Percentiles rank a stretch among this genome's conserved stretches.
phyloP scores from a whole-genome alignment of 2,797 vertebrate genomes.

The Syngnathus acus region DNA sequence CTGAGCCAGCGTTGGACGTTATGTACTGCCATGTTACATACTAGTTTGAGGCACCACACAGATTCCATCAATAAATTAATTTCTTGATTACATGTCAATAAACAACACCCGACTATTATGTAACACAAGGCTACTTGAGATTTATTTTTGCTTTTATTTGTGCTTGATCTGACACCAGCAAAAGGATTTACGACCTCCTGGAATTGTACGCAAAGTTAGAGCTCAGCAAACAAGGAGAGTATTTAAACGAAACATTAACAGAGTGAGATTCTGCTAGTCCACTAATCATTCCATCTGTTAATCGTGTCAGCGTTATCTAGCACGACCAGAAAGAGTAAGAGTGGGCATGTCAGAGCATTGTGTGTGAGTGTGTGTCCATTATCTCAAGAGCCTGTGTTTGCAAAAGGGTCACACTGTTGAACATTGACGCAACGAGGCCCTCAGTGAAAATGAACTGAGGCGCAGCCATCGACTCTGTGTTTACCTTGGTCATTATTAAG shows the following conservation, averaged over 20 bases:
- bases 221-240: neutral
- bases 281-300: constrained; percentile 6
- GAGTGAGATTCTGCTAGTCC: neutral
- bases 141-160: constrained; percentile 12
- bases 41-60: constrained; percentile 32
- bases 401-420: constrained; percentile 38
- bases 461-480: constrained; percentile 43
- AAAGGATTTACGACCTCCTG: constrained; percentile 19
- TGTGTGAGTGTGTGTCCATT: constrained; percentile 25
- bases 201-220: neutral
- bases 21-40: constrained; percentile 62
- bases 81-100: constrained; percentile 47
- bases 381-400: constrained; percentile 51
- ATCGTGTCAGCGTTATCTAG: constrained; percentile 9
- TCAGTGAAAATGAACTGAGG: constrained; percentile 51
- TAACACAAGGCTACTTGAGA: constrained; percentile 8
- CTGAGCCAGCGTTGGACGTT: constrained; percentile 61
- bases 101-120: constrained; percentile 41
- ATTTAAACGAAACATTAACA: neutral
- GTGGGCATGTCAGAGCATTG: neutral
- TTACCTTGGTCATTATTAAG: constrained; percentile 45
- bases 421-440: constrained; percentile 46
- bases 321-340: neutral
- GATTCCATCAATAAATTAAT: constrained; percentile 41
- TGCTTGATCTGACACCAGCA: neutral